phyloP scores from a whole-genome alignment of 53 echinoderm and acorn worm species.

The Mesocentrotus franciscanus region DNA sequence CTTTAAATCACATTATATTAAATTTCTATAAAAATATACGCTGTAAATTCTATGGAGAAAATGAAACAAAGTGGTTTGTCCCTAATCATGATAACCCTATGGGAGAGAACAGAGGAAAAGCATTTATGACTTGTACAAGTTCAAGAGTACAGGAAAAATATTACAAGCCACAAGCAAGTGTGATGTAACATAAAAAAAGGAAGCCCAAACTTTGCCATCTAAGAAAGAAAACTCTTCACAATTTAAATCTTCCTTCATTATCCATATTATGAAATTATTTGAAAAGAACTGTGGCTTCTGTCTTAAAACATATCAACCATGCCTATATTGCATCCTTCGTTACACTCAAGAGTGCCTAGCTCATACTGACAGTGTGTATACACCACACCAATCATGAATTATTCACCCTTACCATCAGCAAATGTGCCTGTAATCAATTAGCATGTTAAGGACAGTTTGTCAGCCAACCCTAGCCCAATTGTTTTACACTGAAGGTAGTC shows the following conservation, averaged over 20 bases:
- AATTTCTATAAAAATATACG: too few species aligned
- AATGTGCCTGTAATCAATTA: conserved; percentile 43
- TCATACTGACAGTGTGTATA: not conserved
- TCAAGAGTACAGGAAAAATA: not conserved
- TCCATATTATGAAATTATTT: not conserved
- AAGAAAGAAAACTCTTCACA: not conserved
- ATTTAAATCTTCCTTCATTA: not conserved
- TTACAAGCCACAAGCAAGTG: not conserved
- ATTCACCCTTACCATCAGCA: conserved; percentile 37
- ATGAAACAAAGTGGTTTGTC: too few species aligned
- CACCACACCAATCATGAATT: conserved; percentile 27
- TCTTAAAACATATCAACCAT: not conserved
- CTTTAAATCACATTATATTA: too few species aligned
- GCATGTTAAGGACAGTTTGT: conserved; percentile 32
- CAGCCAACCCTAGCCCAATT: conserved; percentile 28
- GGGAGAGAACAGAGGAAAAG: too few species aligned
- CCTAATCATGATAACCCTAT: too few species aligned
- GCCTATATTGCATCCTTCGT: not conserved
- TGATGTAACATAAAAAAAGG: not conserved
- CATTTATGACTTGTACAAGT: too few species aligned
- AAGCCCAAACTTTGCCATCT: not conserved
- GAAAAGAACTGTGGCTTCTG: not conserved
- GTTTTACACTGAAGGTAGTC: not conserved
- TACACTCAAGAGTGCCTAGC: not conserved
- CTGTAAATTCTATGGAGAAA: too few species aligned